Evolutionary conservation across 2,888 invertebrate genomes (phyloP).

Genomic region (Pandemis corylana): DNA sequence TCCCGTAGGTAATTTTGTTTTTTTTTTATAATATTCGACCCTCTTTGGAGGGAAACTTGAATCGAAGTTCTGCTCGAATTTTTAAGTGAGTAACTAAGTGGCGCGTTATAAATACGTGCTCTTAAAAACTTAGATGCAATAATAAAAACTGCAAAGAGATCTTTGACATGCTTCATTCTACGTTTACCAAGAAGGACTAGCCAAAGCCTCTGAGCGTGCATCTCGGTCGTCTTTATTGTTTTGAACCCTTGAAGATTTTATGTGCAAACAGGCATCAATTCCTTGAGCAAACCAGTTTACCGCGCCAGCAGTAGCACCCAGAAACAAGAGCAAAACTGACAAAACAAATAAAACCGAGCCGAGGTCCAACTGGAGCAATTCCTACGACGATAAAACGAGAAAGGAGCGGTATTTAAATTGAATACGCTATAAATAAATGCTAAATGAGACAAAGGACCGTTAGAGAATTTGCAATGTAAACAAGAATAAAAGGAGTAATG

Average conservation of each 20-base stretch:
- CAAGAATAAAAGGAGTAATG: slow-evolving; percentile 78
- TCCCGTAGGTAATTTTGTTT: too few species aligned
- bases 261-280: slow-evolving; percentile 41
- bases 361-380: slow-evolving; percentile 71
- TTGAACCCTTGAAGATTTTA: slow-evolving; percentile 34
- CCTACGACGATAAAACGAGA: slow-evolving; percentile 75
- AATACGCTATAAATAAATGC: slow-evolving; percentile 81
- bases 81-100: too few species aligned
- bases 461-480: slow-evolving; percentile 77
- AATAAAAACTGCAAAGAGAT: too few species aligned
- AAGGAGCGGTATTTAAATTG: slow-evolving; percentile 81
- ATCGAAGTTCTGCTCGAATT: too few species aligned
- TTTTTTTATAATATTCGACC: too few species aligned
- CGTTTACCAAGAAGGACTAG: slow-evolving; percentile 7
- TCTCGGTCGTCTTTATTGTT: slow-evolving; percentile 33
- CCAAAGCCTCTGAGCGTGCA: slow-evolving; percentile 12
- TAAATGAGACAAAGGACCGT: slow-evolving; percentile 82
- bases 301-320: slow-evolving; percentile 56
- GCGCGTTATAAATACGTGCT: too few species aligned
- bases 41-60: too few species aligned
- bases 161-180: too few species aligned
- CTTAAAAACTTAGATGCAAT: too few species aligned
- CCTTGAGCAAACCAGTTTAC: slow-evolving; percentile 38
- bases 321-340: slow-evolving; percentile 70
- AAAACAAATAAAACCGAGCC: slow-evolving; percentile 73